A percentile compares a stretch with the other conserved stretches of the same genome.
phyloP scores from a whole-genome alignment of 2,888 invertebrate species.

The Muschampia plurimacula region DNA sequence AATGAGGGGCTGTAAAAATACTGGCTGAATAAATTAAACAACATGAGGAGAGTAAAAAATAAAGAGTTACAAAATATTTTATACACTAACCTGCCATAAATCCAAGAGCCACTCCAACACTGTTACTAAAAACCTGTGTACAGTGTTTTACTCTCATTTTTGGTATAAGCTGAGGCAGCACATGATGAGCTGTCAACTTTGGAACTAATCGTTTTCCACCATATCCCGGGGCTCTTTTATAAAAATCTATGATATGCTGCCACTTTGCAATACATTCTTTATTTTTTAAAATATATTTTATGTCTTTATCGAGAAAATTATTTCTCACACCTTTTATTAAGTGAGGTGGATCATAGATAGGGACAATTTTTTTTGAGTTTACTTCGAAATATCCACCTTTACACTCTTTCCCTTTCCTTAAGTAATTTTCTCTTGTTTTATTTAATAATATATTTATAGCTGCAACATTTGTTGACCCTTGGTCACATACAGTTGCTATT shows the following conservation, averaged over 20 bases:
- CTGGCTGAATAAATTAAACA: too few species aligned
- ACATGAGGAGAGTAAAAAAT: too few species aligned
- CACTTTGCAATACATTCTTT: constrained; percentile 6
- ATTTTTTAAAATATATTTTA: neutral
- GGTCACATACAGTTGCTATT: constrained; percentile 42
- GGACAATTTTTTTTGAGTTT: neutral
- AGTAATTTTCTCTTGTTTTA: constrained; percentile 1
- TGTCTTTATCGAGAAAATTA: too few species aligned
- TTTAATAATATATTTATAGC: neutral
- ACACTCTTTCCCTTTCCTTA: constrained; percentile 20
- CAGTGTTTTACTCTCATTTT: constrained; percentile 14
- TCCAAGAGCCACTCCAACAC: neutral
- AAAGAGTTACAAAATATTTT: too few species aligned
- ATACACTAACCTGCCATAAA: neutral
- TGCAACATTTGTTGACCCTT: constrained; percentile 7
- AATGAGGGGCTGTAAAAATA: too few species aligned
- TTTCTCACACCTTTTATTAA: too few species aligned
- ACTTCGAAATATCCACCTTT: constrained; percentile 7
- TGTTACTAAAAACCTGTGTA: neutral
- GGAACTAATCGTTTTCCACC: neutral
- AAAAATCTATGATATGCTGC: neutral
- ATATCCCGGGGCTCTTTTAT: constrained; percentile 4
- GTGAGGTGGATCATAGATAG: constrained; percentile 8
- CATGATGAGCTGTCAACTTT: constrained; percentile 8
- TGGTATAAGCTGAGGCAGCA: neutral